phyloP scores from a whole-genome alignment of 2,113 vertebrate genomes.

The Macrotis lagotis region DNA sequence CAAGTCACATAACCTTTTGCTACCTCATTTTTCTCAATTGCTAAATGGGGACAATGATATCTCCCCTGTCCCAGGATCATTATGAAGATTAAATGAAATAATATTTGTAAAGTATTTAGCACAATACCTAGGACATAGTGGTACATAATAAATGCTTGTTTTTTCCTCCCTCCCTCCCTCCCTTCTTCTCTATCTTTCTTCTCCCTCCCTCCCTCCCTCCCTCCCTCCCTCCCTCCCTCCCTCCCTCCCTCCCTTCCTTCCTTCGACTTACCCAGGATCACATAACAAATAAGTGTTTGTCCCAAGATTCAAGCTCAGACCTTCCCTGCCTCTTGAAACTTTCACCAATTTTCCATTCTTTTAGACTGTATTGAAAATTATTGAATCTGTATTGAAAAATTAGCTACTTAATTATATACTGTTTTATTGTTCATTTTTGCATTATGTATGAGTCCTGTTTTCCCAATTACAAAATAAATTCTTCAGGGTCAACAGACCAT shows the following conservation, averaged over 20 bases:
- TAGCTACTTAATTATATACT: neutral
- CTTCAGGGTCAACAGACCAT: neutral
- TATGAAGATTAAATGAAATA: neutral
- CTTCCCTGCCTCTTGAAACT: neutral
- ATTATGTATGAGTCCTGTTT: neutral
- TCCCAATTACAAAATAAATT: neutral
- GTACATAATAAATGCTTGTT: neutral
- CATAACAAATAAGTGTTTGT: neutral
- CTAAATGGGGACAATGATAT: neutral
- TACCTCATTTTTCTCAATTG: neutral
- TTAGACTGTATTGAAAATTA: neutral
- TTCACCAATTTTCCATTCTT: neutral
- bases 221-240: neutral
- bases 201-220: too few relatives aligned
- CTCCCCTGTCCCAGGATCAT: neutral
- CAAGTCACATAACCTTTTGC: neutral
- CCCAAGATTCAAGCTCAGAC: neutral
- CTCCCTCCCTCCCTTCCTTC: neutral
- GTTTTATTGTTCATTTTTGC: neutral
- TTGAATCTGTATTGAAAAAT: neutral
- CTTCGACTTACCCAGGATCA: neutral
- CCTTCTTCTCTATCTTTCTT: too few relatives aligned
- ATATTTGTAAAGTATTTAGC: neutral
- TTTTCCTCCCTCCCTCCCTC: neutral
- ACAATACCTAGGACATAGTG: neutral